phyloP scores from a whole-genome alignment of 2,888 invertebrate genomes.

The Mythimna albipuncta region DNA sequence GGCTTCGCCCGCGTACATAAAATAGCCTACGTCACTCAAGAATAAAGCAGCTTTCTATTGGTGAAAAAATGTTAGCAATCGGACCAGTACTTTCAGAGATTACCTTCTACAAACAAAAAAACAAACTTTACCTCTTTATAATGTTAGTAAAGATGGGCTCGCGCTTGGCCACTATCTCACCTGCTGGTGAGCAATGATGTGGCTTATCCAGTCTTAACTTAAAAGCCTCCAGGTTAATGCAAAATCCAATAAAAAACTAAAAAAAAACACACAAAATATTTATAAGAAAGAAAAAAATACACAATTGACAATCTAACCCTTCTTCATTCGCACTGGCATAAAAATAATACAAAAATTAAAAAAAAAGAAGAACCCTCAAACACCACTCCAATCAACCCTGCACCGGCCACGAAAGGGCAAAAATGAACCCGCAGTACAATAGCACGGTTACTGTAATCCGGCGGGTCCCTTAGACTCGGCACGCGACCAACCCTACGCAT shows the following conservation, averaged over 20 bases:
- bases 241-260: not conserved
- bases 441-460: conserved; percentile 78
- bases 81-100: no score
- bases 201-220: no score
- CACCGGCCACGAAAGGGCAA: conserved; percentile 67
- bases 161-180: no score
- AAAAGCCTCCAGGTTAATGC: no score
- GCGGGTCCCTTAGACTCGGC: conserved; percentile 67
- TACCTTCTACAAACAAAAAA: no score
- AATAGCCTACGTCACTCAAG: no score
- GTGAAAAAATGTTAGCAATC: no score
- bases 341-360: conserved; percentile 56
- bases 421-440: conserved; percentile 70
- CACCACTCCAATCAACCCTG: conserved; percentile 70
- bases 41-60: no score
- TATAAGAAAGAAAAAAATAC: not conserved
- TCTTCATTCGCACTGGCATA: conserved; percentile 25
- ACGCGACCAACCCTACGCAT: conserved; percentile 67
- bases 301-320: not conserved
- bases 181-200: no score
- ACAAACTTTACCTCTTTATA: no score
- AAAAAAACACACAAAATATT: not conserved
- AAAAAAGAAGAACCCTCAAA: conserved; percentile 59
- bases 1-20: no score
- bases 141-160: no score